phyloP scores from a whole-genome alignment of 64 coral and sea anemone genomes.

The Porites australiensis region DNA sequence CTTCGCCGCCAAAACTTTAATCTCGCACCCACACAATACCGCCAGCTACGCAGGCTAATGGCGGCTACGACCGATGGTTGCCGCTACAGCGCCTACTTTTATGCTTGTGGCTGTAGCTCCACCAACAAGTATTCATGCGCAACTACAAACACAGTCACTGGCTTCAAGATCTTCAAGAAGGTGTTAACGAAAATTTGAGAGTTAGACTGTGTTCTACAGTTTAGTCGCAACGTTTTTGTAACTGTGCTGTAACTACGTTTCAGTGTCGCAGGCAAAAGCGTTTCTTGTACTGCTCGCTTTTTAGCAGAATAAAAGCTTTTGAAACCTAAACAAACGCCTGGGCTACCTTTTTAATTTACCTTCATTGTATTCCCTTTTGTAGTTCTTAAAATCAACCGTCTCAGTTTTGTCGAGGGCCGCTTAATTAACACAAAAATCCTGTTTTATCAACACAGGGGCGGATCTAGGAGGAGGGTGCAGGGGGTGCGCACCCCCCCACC shows the following conservation, averaged over 20 bases:
- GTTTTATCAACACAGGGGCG: too few relatives aligned
- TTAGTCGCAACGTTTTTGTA: background rate
- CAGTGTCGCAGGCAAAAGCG: background rate
- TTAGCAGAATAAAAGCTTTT: background rate
- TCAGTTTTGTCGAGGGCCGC: too few relatives aligned
- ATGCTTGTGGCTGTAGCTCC: conserved; percentile 19
- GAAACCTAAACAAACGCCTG: conserved; percentile 2
- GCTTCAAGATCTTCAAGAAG: conserved; percentile 84
- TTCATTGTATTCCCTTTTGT: too few relatives aligned
- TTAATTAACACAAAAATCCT: too few relatives aligned
- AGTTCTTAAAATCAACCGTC: background rate
- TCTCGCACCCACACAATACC: too few relatives aligned
- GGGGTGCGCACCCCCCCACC: too few relatives aligned
- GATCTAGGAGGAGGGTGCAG: too few relatives aligned
- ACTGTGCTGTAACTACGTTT: background rate
- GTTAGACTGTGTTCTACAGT: background rate
- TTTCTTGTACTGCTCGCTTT: background rate
- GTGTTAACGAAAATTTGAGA: background rate
- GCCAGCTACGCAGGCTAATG: too few relatives aligned
- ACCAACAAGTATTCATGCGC: conserved; percentile 41
- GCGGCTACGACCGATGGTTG: conserved; percentile 21
- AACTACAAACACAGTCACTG: background rate
- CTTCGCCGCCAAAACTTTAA: too few relatives aligned
- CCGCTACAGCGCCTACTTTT: conserved; percentile 6
- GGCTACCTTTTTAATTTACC: background rate